Evolutionary conservation across 1,140 invertebrate genomes (phyloP), one percentile per base, ranked within the genome.

Genomic region (Eulimnadia texana): DNA sequence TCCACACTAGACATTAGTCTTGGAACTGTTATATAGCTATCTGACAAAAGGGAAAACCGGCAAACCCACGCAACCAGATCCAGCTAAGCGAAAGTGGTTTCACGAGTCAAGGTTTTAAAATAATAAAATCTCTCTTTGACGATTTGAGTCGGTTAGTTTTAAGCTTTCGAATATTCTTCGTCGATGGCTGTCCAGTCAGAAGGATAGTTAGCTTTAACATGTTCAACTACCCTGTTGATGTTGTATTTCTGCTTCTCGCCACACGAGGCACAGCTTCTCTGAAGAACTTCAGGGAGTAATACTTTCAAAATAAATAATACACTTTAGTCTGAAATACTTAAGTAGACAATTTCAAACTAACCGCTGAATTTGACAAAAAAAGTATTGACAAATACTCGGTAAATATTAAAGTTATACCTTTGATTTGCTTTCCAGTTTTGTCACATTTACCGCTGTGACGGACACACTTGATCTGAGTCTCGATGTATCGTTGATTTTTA

Each of bases 391-490:
- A n/a, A n/a, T n/a, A n/a, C n/a, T n/a, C n/a, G n/a, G n/a, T n/a
- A n/a, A n/a, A n/a, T n/a, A 58, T 27, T 3, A 27, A 22, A 3
- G 33, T 3, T 13, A 28, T 24, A 58, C 56, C 56, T 58, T 58
- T 58, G n/a, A 58, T 27, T 19, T 58, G 24, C 16, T 25, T 24
- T 10, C 56, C 56, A 16, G 56, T 58, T 28, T 58, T 58, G 27
- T 58, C 56, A 29, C 56, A 58, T 28, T 58, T 58, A n/a, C 56
- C 56, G 24, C n/a, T 29, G 56, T 29, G 24, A 11, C 24, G 56
- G 27, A 58, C 25, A 58, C 56, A 58, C 33, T 58, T 58, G 56
- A 58, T 58, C 33, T 58, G 56, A 23, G 56, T 58, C 25, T 58
- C 20, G 25, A 58, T 25, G 20, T 58, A 58, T 3, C 33, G 20